Percentiles rank a stretch among this genome's conserved stretches.
These are phyloP conservation scores for Tamias sibiricus DNA, from an alignment of 2,113 vertebrate genomes.

Conservation along the genomic window DNA sequence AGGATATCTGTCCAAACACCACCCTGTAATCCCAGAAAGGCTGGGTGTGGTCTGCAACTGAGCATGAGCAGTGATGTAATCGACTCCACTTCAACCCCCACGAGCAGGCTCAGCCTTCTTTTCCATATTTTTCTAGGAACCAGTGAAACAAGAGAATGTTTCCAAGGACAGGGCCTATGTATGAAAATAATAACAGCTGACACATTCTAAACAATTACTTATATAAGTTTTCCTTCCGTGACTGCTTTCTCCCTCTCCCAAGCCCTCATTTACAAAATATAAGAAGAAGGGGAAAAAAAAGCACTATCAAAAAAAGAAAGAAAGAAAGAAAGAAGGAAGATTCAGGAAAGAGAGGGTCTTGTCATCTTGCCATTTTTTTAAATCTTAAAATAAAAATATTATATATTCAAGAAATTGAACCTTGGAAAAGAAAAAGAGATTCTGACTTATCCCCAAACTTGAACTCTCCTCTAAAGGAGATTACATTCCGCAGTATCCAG, in stretches of 20 bases:
- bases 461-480: background rate
- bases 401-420: slow-evolving; percentile 2
- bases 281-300: background rate
- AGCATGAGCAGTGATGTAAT: background rate
- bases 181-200: slow-evolving; percentile 47
- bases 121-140: slow-evolving; percentile 26
- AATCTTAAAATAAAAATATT: slow-evolving; percentile 10
- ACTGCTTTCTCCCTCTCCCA: background rate
- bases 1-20: background rate
- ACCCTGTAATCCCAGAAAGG: background rate
- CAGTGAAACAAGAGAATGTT: slow-evolving; percentile 16
- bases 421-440: slow-evolving; percentile 1
- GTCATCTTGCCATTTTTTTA: background rate
- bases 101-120: background rate
- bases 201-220: slow-evolving; percentile 32
- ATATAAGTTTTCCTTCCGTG: background rate
- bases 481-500: background rate
- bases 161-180: background rate
- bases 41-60: background rate
- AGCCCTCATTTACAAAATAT: background rate
- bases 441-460: background rate
- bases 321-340: too few relatives aligned
- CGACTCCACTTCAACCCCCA: background rate
- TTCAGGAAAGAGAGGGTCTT: background rate
- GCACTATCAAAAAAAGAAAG: background rate